Evolutionary conservation across 2,113 vertebrate genomes (phyloP), one percentile per base, ranked within the genome.

Genomic region (Tympanuchus pallidicinctus): DNA sequence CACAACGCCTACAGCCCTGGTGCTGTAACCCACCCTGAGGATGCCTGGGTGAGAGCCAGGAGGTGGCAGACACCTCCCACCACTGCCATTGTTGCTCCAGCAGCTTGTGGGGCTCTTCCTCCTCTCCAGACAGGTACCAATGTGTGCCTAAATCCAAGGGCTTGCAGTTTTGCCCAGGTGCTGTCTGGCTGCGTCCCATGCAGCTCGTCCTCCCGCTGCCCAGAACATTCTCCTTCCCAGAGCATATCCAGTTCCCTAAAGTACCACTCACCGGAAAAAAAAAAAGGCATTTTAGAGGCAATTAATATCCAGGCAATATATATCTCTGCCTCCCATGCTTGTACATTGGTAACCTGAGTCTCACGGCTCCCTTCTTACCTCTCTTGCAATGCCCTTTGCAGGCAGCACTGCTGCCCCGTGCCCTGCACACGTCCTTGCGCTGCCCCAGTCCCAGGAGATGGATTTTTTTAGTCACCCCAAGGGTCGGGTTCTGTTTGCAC

Each of bases 281-380:
- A 73, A 74, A 38, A 80, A 25, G 13, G 70, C 61, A 86, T 83
- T 86, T 86, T 43, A 96, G 90, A 92, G 70, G 92, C 88, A 90
- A 95, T 90, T 86, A 93, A 92, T 96, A 96, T 90, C 90, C 92
- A 36, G 43, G 88, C 90, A 94, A 94, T 76, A 77, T 64, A 82
- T 71, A 45, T 71, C 88, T 67, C 83, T 65, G 57, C 86, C 95
- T 95, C 96, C 81, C 47, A 89, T 61, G 77, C 77, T 78, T 67
- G 95, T 89, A 94, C 95, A 86, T 92, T 65, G 71, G 96, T 96
- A 96, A 96, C 4, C 63, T 1, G 70, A 96, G 66, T 67, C 83
- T 57, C 47, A 13, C 11, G 0, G 5, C 43, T 78, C 43, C 4
- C 52, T 47, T 21, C 48, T 47, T 11, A 24, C 89, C 57, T 77